A percentile compares a stretch with the other conserved stretches of the same genome.
phyloP scores from a whole-genome alignment of 35 echinoderm and acorn worm genomes.

The Holothuria glaberrima region DNA sequence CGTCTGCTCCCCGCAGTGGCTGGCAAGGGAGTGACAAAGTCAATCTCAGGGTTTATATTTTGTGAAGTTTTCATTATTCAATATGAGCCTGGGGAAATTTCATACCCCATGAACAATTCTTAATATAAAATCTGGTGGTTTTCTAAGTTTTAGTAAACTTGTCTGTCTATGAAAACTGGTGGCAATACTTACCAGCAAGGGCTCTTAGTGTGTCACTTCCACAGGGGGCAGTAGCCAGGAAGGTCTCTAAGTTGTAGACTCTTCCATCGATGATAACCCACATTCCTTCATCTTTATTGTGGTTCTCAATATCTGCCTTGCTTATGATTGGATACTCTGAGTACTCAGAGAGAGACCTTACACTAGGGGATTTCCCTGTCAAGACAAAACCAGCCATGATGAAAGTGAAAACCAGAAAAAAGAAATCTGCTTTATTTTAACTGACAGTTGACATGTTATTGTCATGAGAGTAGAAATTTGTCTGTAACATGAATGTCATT shows the following conservation, averaged over 20 bases:
- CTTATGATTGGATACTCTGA: conserved; percentile 88
- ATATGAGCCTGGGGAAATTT: too few species aligned
- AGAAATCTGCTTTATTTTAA: background rate
- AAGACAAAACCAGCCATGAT: background rate
- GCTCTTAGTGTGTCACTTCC: conserved; percentile 79
- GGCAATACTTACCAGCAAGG: conserved; percentile 73
- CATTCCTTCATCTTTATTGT: conserved; percentile 96
- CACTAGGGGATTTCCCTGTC: conserved; percentile 57
- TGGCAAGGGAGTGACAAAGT: too few species aligned
- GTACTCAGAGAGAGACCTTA: conserved; percentile 40
- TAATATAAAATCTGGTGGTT: too few species aligned
- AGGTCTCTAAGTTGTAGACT: conserved; percentile 93
- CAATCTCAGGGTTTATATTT: too few species aligned
- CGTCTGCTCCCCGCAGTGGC: too few species aligned
- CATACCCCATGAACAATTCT: too few species aligned
- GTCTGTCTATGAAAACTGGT: too few species aligned
- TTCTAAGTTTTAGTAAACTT: too few species aligned
- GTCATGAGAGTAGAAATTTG: too few species aligned
- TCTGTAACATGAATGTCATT: too few species aligned
- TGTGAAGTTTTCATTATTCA: too few species aligned
- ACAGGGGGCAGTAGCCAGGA: conserved; percentile 81
- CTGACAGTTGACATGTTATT: too few species aligned
- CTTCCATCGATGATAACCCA: conserved; percentile 94
- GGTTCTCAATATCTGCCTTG: conserved; percentile 99
- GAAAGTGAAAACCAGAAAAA: background rate